Evolutionary conservation across 2,797 vertebrate species (phyloP).

Genomic region (Semaprochilodus insignis): DNA sequence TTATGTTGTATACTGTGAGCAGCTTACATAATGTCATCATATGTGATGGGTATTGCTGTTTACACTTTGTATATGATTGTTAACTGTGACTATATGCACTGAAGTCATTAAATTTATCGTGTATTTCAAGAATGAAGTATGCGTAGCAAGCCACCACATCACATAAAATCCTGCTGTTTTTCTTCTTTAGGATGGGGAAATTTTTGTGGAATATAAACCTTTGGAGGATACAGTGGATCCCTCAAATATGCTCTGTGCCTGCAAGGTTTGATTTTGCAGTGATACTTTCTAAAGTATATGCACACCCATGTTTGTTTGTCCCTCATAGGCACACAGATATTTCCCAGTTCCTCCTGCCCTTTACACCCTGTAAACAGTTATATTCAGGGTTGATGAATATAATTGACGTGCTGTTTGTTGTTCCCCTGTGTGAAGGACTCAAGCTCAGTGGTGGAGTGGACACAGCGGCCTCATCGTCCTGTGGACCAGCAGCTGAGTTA

Average conservation of each 20-base stretch:
- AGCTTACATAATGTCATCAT: not conserved
- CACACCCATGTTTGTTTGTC: not conserved
- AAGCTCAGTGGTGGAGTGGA: constrained; percentile 95
- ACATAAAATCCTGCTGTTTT: not conserved
- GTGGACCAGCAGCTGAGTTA: constrained; percentile 88
- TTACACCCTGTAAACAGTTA: not conserved
- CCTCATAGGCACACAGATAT: not conserved
- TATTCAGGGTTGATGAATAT: not conserved
- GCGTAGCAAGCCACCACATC: not conserved
- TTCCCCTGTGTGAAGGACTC: constrained; percentile 82
- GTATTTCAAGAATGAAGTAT: not conserved
- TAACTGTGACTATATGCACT: not conserved
- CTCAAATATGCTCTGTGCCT: constrained; percentile 93
- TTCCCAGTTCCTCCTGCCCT: not conserved
- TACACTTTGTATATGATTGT: not conserved
- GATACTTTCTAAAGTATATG: too few relatives aligned
- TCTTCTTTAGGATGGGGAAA: constrained; percentile 85
- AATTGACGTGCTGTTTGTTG: not conserved
- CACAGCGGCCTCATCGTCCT: constrained; percentile 75
- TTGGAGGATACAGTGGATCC: constrained; percentile 90
- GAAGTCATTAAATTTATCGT: not conserved
- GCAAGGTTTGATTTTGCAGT: constrained; percentile 81
- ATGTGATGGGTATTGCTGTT: not conserved
- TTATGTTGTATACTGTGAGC: not conserved
- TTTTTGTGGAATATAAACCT: constrained; percentile 90